Evolutionary conservation across 2,888 invertebrate species (phyloP).

Genomic region (Apodemia mormo): DNA sequence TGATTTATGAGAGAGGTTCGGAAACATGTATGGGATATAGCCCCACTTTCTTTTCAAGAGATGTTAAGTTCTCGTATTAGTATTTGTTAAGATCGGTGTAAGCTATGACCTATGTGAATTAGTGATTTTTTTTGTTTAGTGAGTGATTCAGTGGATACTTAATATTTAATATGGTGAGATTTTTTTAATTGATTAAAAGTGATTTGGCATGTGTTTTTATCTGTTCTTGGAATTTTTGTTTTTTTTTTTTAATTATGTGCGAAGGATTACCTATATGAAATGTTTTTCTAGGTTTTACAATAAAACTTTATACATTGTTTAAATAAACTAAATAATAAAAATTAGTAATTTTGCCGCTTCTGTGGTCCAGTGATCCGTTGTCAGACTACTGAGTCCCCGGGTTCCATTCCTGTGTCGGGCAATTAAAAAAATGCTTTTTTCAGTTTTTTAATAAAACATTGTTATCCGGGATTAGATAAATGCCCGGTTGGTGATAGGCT

Average conservation of each 20-base stretch:
- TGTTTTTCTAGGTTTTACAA: no score
- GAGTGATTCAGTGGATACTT: constrained; percentile 23
- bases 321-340: no score
- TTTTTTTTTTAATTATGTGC: neutral
- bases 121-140: constrained; percentile 20
- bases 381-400: no score
- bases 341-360: no score
- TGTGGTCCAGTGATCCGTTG: no score
- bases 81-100: constrained; percentile 17
- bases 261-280: no score
- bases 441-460: no score
- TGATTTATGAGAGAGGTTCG: constrained; percentile 28
- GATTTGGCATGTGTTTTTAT: constrained; percentile 4
- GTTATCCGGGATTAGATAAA: no score
- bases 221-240: constrained; percentile 5
- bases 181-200: constrained; percentile 7
- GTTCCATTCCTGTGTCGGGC: no score
- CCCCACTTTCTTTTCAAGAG: constrained; percentile 57
- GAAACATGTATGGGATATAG: constrained; percentile 48
- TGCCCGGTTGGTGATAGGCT: no score
- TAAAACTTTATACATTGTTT: no score
- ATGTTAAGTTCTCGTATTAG: constrained; percentile 16
- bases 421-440: no score
- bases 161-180: constrained; percentile 23
- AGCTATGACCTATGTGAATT: constrained; percentile 19